Evolutionary conservation across 2,113 vertebrate genomes (phyloP), one percentile per base, ranked within the genome.

Genomic region (Ophiodon elongatus): DNA sequence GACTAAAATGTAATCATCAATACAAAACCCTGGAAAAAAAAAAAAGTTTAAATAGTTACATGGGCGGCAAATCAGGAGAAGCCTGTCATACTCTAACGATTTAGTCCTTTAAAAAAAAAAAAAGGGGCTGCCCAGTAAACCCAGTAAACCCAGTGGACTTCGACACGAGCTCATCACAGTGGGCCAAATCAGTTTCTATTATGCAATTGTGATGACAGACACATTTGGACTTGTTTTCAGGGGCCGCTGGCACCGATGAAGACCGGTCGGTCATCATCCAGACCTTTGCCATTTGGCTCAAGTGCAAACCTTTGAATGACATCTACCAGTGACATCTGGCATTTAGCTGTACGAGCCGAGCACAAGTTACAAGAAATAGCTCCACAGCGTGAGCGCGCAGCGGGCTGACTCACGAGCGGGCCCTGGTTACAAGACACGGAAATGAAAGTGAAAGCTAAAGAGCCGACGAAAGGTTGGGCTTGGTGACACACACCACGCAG

Each of bases 261-360:
- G 59, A 14, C 43, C 23, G n/a, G 31, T 5, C 56, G n/a, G 50
- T 80, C 65, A 84, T 60, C 57, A 37, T 41, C 19, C 47, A 41
- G 79, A 86, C 85, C 85, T 89, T 79, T 91, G 89, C 73, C 85
- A 89, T 92, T 89, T 88, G 29, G 62, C 65, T n/a, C 31, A 29
- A 64, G 66, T 65, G 41, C 35, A 85, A 68, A 83, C 65, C 33
- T 77, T 39, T 69, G 31, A 60, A 74, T 78, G 83, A 65, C 79
- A 84, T 79, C 71, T 75, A 73, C 62, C 72, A 11, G 45, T 88
- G 70, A 89, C 84, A 73, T 76, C n/a, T 90, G 83, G 83, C 88
- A 90, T 91, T 89, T 85, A 82, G 54, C 37, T 67, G 43, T 3
- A 64, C 39, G 29, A 59, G 15, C n/a, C 13, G 69, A 56, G 65